A percentile compares a stretch with the other conserved stretches of the same genome.
Evolutionary conservation across 92 coral and sea anemone species (phyloP).

Genomic region (Ricordea florida): DNA sequence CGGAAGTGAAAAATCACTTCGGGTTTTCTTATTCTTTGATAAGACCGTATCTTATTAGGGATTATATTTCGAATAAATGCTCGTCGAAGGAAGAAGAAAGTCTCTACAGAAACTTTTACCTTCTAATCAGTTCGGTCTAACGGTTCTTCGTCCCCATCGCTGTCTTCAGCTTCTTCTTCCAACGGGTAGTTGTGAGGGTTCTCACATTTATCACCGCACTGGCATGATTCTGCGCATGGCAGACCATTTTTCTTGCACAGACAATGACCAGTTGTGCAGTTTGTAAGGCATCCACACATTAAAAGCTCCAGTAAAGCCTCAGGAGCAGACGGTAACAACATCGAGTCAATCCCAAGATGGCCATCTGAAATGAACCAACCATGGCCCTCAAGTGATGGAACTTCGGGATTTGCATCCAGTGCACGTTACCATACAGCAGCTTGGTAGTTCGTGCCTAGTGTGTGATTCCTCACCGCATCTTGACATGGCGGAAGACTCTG

Average conservation of each 20-base stretch:
- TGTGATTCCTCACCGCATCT: conserved; percentile 49
- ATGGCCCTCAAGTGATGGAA: conserved; percentile 45
- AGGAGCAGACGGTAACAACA: conserved; percentile 53
- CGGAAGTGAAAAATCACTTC: not conserved
- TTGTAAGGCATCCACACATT: conserved; percentile 46
- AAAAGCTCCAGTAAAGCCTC: conserved; percentile 48
- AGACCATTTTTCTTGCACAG: conserved; percentile 30
- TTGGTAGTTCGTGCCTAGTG: conserved; percentile 55
- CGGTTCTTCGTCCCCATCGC: conserved; percentile 3
- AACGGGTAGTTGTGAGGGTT: conserved; percentile 35
- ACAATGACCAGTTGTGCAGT: too few species aligned
- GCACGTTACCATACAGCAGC: conserved; percentile 51
- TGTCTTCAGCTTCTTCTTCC: conserved; percentile 18
- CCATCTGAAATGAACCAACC: conserved; percentile 42
- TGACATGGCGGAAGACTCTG: conserved; percentile 60
- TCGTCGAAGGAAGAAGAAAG: not conserved
- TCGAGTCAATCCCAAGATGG: conserved; percentile 38
- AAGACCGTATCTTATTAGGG: not conserved
- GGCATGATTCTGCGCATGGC: conserved; percentile 25
- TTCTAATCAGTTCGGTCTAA: not conserved
- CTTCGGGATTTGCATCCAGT: conserved; percentile 46
- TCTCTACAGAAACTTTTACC: not conserved
- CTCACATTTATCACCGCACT: conserved; percentile 29
- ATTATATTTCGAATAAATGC: not conserved
- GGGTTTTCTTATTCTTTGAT: not conserved